phyloP scores from a whole-genome alignment of 2,888 invertebrate species.

The Sarcophaga rosellei region DNA sequence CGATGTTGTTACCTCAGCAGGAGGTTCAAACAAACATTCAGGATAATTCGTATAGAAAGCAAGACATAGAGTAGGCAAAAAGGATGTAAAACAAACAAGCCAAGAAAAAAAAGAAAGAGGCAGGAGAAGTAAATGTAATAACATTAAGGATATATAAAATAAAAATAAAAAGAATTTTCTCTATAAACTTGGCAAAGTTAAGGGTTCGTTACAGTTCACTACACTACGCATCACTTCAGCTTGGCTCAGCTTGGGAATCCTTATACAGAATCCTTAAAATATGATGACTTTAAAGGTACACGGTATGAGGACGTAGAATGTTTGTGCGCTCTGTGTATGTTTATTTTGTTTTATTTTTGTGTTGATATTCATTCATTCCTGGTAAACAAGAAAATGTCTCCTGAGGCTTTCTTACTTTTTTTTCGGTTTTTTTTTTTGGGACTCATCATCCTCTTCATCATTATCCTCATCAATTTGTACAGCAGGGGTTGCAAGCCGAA shows the following conservation, averaged over 20 bases:
- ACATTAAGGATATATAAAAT: constrained; percentile 62
- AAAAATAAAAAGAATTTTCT: constrained; percentile 45
- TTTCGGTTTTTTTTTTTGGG: not conserved
- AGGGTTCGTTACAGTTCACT: constrained; percentile 55
- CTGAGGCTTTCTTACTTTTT: constrained; percentile 71
- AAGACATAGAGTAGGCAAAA: not conserved
- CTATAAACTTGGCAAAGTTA: constrained; percentile 67
- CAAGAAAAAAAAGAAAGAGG: not conserved
- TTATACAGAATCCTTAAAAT: not conserved
- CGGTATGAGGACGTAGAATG: not conserved
- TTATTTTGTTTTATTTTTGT: constrained; percentile 47
- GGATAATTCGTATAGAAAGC: constrained; percentile 17
- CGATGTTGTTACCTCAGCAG: constrained; percentile 77
- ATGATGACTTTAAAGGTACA: constrained; percentile 3
- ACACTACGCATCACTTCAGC: not conserved
- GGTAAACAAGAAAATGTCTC: constrained; percentile 73
- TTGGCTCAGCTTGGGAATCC: not conserved
- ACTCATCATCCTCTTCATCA: not conserved
- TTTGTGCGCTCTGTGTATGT: constrained; percentile 15
- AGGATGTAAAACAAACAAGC: not conserved
- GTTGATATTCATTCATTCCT: constrained; percentile 33
- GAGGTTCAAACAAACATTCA: constrained; percentile 61
- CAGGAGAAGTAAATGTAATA: constrained; percentile 63
- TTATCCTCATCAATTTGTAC: not conserved
- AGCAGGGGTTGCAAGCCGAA: not conserved